Evolutionary conservation across 2,888 invertebrate species (phyloP).

Genomic region (Pollenia griseotomentosa): DNA sequence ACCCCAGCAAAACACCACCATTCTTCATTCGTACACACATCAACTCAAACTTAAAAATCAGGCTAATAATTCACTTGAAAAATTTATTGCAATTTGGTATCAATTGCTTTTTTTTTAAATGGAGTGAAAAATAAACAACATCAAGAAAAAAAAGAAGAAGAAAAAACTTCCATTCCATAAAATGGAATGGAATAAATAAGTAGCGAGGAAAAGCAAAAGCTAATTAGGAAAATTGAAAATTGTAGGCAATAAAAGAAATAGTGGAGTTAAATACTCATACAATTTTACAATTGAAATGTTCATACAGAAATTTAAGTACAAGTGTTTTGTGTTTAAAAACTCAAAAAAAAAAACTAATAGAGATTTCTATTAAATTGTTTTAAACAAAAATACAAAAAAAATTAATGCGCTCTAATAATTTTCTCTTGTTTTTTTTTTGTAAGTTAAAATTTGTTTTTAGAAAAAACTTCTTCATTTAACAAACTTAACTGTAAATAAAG

Average conservation of each 20-base stretch:
- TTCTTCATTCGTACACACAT: neutral
- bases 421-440: slow-evolving; percentile 21
- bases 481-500: slow-evolving; percentile 8
- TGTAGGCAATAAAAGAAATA: slow-evolving; percentile 53
- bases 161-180: slow-evolving; percentile 22
- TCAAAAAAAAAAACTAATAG: slow-evolving; percentile 6
- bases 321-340: slow-evolving; percentile 34
- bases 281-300: slow-evolving; percentile 39
- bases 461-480: neutral
- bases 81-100: slow-evolving; percentile 61
- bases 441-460: neutral
- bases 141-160: slow-evolving; percentile 8
- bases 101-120: slow-evolving; percentile 61
- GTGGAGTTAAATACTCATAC: neutral
- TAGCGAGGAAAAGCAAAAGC: slow-evolving; percentile 36
- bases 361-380: slow-evolving; percentile 54
- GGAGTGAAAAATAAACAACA: slow-evolving; percentile 5
- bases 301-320: slow-evolving; percentile 42
- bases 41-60: slow-evolving; percentile 26
- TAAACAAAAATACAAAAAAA: slow-evolving; percentile 17
- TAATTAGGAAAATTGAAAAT: slow-evolving; percentile 71
- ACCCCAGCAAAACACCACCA: neutral
- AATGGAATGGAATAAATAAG: slow-evolving; percentile 25
- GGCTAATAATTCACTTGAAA: slow-evolving; percentile 67
- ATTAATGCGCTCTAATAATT: slow-evolving; percentile 66